Evolutionary conservation across 2,797 vertebrate genomes (phyloP).

Genomic region (Somateria mollissima): DNA sequence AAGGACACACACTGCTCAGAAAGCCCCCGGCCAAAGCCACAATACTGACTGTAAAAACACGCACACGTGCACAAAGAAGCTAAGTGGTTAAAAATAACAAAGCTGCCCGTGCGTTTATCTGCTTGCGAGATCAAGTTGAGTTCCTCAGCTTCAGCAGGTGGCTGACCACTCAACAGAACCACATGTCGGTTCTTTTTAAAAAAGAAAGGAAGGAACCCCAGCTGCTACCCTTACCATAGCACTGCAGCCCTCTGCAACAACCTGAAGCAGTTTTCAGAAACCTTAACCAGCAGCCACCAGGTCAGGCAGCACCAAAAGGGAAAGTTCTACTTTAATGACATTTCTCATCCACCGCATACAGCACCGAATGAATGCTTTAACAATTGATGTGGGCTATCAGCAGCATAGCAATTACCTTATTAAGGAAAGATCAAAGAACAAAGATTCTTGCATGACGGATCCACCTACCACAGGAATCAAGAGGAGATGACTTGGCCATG

Average conservation of each 20-base stretch:
- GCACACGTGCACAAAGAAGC: not conserved
- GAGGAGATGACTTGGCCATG: not conserved
- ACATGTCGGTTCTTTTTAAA: not conserved
- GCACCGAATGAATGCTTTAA: not conserved
- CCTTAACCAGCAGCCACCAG: not conserved
- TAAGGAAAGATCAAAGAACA: not conserved
- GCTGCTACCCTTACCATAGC: not conserved
- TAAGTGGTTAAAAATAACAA: not conserved
- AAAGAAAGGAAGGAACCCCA: not conserved
- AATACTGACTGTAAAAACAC: not conserved
- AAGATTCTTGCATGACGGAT: not conserved
- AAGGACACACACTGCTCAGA: not conserved
- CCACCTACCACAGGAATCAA: not conserved
- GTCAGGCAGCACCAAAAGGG: not conserved
- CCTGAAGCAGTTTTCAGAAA: not conserved
- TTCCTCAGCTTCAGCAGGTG: conserved; percentile 30
- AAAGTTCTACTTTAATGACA: not conserved
- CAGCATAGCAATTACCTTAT: not conserved
- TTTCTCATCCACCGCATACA: not conserved
- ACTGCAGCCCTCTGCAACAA: not conserved
- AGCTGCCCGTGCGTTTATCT: not conserved
- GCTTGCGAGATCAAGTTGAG: not conserved
- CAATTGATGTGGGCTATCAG: not conserved
- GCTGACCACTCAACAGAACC: not conserved
- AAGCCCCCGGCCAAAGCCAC: not conserved